Percentiles rank a stretch among this genome's conserved stretches.
Conservation (phyloP, 2,113 vertebrate genomes). For the Xyliphius kryptos region DNA sequence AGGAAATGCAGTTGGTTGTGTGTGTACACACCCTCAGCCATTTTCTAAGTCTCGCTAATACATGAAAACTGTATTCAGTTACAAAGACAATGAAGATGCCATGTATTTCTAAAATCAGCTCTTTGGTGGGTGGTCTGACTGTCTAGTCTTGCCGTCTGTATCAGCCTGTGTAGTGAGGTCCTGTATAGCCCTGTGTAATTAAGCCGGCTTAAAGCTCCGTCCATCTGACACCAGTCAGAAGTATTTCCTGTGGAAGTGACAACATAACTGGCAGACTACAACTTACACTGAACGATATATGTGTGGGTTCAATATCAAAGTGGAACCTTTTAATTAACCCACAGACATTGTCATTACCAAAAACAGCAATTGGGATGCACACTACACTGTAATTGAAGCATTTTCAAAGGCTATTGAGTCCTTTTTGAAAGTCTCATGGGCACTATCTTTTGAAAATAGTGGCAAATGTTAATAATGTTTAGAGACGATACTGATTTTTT, state of each 20-base stretch:
- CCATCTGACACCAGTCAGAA: not conserved
- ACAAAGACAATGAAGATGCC: not conserved
- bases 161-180: not conserved
- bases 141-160: not conserved
- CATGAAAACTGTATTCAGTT: constrained; percentile 3
- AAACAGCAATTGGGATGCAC: no score
- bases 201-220: not conserved
- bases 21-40: not conserved
- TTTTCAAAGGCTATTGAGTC: no score
- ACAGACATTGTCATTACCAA: not conserved
- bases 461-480: no score
- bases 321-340: not conserved
- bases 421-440: no score
- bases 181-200: not conserved
- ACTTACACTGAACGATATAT: not conserved
- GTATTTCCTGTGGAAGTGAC: not conserved
- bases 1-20: constrained; percentile 14
- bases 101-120: not conserved
- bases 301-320: not conserved
- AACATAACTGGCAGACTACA: not conserved
- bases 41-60: not conserved
- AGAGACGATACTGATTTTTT: no score
- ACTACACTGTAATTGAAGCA: no score
- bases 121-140: not conserved
- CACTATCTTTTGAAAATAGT: no score